Evolutionary conservation across 2,113 vertebrate species (phyloP).

Genomic region (Tympanuchus pallidicinctus): DNA sequence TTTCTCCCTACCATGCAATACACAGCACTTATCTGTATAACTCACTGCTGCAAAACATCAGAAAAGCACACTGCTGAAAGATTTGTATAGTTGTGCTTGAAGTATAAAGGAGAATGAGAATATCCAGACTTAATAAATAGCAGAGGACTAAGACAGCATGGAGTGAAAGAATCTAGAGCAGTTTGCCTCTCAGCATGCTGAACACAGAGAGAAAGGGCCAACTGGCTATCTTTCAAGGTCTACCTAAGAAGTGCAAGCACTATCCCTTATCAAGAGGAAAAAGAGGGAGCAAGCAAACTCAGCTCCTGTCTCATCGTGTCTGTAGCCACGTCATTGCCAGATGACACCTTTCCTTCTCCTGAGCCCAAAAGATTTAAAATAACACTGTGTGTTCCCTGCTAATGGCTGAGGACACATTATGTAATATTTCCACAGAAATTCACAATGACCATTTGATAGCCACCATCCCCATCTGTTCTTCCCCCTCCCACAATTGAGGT

Average conservation of each 20-base stretch:
- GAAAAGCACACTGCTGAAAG: background rate
- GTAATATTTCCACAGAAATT: background rate
- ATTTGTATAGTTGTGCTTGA: background rate
- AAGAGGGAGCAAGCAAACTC: background rate
- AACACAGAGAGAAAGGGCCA: rapidly evolving
- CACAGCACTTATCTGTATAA: background rate
- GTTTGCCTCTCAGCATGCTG: background rate
- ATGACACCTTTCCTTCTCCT: background rate
- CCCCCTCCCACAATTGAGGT: background rate
- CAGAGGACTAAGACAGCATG: background rate
- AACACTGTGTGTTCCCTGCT: background rate
- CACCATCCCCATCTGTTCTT: background rate
- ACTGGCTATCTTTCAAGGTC: background rate
- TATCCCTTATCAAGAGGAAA: rapidly evolving
- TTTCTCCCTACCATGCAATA: background rate
- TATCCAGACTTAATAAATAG: background rate
- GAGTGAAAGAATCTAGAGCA: background rate
- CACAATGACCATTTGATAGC: background rate
- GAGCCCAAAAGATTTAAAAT: background rate
- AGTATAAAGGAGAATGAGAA: background rate
- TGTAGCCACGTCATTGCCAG: background rate
- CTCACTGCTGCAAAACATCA: background rate
- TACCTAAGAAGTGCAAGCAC: rapidly evolving
- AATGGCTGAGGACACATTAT: background rate
- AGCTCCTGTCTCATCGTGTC: background rate